Evolutionary conservation across 2,888 invertebrate genomes (phyloP).

Genomic region (Julus scanicus): DNA sequence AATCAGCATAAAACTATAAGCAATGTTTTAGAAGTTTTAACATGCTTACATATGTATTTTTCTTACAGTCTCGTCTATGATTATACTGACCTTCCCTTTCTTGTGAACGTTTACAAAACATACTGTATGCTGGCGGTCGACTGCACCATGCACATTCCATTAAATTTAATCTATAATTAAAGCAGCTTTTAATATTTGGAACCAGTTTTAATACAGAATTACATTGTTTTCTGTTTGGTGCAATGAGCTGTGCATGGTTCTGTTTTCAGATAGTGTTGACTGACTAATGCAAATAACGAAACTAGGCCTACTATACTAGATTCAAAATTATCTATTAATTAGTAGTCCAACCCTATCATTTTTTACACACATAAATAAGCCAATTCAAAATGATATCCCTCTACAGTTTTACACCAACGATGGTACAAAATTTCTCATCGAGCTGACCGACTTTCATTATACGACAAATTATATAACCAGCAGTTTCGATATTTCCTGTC

Average conservation of each 20-base stretch:
- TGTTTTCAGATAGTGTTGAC: no score
- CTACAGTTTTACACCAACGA: background rate
- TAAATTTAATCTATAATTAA: background rate
- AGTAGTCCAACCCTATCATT: background rate
- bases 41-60: background rate
- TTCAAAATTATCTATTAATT: background rate
- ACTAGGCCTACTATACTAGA: background rate
- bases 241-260: background rate
- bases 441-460: background rate
- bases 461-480: background rate
- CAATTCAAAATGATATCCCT: background rate
- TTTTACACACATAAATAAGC: background rate
- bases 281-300: background rate
- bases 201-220: background rate
- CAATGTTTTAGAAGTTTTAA: background rate
- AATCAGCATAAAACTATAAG: no score
- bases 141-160: background rate
- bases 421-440: background rate
- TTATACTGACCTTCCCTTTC: constrained; percentile 5
- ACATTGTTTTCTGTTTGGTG: background rate
- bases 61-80: background rate
- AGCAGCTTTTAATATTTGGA: background rate
- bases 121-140: background rate
- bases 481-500: constrained; percentile 1
- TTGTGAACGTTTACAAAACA: background rate